Base-by-base conservation (phyloP, 2,797 vertebrate species). In the Clarias platycephalus region DNA sequence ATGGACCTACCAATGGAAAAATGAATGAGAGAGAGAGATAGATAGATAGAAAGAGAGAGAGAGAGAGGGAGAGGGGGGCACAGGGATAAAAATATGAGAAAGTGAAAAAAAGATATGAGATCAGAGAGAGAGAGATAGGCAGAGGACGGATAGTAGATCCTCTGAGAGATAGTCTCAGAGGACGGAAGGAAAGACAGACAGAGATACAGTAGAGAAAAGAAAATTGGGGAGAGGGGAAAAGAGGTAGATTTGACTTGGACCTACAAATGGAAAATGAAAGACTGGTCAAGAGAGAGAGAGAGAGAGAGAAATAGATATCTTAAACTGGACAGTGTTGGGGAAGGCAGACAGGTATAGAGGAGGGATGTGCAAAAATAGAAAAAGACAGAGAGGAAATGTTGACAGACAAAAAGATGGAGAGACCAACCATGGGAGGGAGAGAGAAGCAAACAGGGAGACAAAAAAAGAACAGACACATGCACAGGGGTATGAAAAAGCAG, bases 331-430 rank as follows among this genome's bases (percentile, higher is more conserved):
- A 3, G 12, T 53, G 24, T 24, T n/a, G 24, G 6, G 24, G 60
- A 63, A 40, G 67, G 8, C 18, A 70, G 18, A 72, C 10, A 72
- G 5, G n/a, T 22, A 26, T 40, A 26, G 67, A 49, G 16, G 44
- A 9, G n/a, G 8, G 71, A 28, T 26, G 7, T 26, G 24, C 13
- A 55, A 55, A 28, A 53, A 74, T 28, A 74, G 44, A 53, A 20
- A 28, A 16, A 16, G 40, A 26, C 44, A 49, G 5, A 53, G 26
- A 26, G 8, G 53, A 31, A 7, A 18, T 26, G 89, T 87, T 86
- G 80, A 85, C 89, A 87, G 88, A 91, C 88, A 91, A 91, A 89
- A 89, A 87, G 81, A 88, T 90, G 87, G 89, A 90, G 90, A 20
- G 7, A 68, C 12, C 58, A 60, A 60, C 20, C 8, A 5, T 13